These are phyloP conservation scores for Meliscaeva auricollis DNA, from an alignment of 2,888 invertebrate species.

Conservation along the genomic window DNA sequence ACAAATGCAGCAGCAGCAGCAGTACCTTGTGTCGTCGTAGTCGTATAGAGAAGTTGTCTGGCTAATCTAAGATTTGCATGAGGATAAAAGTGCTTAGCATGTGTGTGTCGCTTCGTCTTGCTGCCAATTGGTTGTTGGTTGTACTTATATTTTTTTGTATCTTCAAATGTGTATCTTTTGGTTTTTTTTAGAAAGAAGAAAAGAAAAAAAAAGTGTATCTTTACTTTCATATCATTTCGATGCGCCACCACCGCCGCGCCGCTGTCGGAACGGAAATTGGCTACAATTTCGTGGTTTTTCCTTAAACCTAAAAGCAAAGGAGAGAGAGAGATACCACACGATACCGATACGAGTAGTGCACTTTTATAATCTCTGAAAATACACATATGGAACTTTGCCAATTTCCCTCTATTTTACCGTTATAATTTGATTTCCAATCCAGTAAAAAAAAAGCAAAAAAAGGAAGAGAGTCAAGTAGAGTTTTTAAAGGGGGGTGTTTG, in stretches of 20 bases:
- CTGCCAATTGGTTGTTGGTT: conserved; percentile 14
- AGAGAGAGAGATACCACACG: background rate
- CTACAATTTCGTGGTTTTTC: conserved; percentile 54
- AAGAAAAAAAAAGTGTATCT: conserved; percentile 19
- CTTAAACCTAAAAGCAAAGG: background rate
- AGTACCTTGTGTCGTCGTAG: background rate
- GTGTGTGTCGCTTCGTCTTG: conserved; percentile 38
- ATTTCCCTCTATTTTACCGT: conserved; percentile 41
- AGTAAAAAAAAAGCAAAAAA: background rate
- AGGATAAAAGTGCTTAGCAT: conserved; percentile 50
- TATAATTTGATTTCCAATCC: conserved; percentile 60
- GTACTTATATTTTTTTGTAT: conserved; percentile 17
- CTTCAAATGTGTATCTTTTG: conserved; percentile 25
- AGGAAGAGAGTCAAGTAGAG: too few species aligned
- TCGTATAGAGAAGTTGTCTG: conserved; percentile 45
- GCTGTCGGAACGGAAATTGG: conserved; percentile 52
- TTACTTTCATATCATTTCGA: conserved; percentile 49
- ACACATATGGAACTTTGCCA: conserved; percentile 42
- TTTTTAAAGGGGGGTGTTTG: too few species aligned
- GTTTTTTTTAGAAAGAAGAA: background rate
- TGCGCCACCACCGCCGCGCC: background rate
- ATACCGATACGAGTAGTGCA: background rate
- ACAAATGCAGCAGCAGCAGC: background rate
- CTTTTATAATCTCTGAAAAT: conserved; percentile 36
- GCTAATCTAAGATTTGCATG: conserved; percentile 64